Evolutionary conservation across 2,888 invertebrate species (phyloP).

Genomic region (Argyresthia albistria): DNA sequence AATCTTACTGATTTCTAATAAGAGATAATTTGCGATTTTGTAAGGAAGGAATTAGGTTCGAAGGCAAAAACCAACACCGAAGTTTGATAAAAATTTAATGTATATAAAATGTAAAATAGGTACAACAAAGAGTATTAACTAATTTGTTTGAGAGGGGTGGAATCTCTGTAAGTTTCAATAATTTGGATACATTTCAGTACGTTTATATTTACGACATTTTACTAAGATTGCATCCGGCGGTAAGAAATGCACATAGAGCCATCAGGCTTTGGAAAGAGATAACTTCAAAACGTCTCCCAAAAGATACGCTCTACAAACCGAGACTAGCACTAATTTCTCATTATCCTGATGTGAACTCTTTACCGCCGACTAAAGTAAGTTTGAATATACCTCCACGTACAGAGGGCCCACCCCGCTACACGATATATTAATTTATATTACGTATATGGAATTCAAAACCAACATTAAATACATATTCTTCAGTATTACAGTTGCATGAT

Average conservation of each 20-base stretch:
- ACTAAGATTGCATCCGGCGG: no score
- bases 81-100: constrained; percentile 9
- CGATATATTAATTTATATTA: constrained; percentile 19
- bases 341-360: no score
- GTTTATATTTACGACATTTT: not conserved
- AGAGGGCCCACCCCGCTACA: constrained; percentile 16
- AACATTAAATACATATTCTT: constrained; percentile 7
- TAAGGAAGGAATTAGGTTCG: not conserved
- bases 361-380: no score
- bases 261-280: no score
- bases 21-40: not conserved
- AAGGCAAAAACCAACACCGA: constrained; percentile 13
- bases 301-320: no score
- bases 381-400: constrained; percentile 1
- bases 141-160: constrained; percentile 2
- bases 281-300: no score
- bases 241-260: no score
- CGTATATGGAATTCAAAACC: constrained; percentile 6
- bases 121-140: constrained; percentile 5
- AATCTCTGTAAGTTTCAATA: not conserved
- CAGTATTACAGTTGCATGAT: not conserved
- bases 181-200: not conserved
- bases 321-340: no score
- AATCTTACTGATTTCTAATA: not conserved
- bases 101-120: constrained; percentile 7